Evolutionary conservation across 2,797 vertebrate genomes (phyloP).

Genomic region (Molossus alvarezi): DNA sequence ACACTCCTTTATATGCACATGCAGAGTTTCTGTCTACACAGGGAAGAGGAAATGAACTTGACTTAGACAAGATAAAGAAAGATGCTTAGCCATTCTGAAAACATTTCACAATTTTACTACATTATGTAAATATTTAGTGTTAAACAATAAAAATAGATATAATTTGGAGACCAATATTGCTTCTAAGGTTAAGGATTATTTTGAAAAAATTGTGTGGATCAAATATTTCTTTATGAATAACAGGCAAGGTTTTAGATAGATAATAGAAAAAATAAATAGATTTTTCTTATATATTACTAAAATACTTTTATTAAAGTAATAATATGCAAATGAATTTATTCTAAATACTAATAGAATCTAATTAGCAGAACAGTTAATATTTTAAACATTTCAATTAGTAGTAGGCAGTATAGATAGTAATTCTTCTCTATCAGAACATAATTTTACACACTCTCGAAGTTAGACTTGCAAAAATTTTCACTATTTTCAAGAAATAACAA

Average conservation of each 20-base stretch:
- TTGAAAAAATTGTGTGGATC: slow-evolving; percentile 83
- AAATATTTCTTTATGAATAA: slow-evolving; percentile 50
- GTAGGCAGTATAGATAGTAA: background rate
- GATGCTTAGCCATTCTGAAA: background rate
- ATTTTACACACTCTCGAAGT: background rate
- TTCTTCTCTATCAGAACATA: background rate
- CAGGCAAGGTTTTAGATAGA: background rate
- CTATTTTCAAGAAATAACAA: background rate
- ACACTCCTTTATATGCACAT: background rate
- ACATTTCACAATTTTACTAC: background rate
- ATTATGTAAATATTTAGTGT: background rate
- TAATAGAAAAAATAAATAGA: too few relatives aligned
- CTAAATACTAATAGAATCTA: background rate
- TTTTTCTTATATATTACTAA: slow-evolving; percentile 21
- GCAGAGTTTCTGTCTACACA: background rate
- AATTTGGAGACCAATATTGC: slow-evolving; percentile 73
- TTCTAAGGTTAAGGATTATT: slow-evolving; percentile 77
- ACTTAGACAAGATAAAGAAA: background rate
- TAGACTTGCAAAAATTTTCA: background rate
- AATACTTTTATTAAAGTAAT: background rate
- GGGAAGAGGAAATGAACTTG: background rate
- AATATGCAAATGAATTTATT: background rate
- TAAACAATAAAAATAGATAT: slow-evolving; percentile 75
- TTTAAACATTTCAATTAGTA: background rate
- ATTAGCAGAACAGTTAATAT: background rate